Percentiles rank a stretch among this genome's conserved stretches.
These are phyloP conservation scores for Solea solea DNA, from an alignment of 2,113 vertebrate species.

Conservation along the genomic window DNA sequence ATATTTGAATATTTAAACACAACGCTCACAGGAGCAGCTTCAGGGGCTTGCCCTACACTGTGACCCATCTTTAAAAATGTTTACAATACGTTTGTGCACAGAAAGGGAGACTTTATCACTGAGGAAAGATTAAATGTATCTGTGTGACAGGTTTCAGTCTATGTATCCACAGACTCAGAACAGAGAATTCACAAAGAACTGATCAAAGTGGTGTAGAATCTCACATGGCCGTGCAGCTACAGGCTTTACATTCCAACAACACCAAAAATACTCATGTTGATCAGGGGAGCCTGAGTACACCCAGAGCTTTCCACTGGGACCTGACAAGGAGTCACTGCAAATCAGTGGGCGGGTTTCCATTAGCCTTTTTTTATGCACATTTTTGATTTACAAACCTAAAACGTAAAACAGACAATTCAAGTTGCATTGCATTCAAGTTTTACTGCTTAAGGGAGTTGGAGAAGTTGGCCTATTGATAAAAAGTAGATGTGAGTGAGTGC, in stretches of 20 bases:
- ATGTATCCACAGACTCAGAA: not conserved
- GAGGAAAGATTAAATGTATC: not conserved
- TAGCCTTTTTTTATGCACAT: too few species aligned
- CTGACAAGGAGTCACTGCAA: not conserved
- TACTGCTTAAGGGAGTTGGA: too few species aligned
- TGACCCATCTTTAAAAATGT: slow-evolving; percentile 14
- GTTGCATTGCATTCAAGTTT: too few species aligned
- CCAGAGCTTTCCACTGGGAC: not conserved
- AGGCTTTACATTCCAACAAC: slow-evolving; percentile 3
- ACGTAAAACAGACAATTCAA: too few species aligned
- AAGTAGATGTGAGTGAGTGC: too few species aligned
- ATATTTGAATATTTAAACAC: slow-evolving; percentile 26
- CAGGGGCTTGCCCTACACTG: not conserved
- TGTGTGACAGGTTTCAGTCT: not conserved
- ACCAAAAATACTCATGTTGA: slow-evolving; percentile 7
- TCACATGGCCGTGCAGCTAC: not conserved
- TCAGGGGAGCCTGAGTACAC: not conserved
- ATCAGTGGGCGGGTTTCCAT: not conserved
- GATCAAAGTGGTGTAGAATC: slow-evolving; percentile 34
- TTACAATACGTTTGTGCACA: not conserved
- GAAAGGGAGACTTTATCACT: not conserved
- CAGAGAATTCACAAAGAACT: slow-evolving; percentile 7
- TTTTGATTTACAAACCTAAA: too few species aligned
- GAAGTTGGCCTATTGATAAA: too few species aligned
- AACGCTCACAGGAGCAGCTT: not conserved